phyloP scores from a whole-genome alignment of 2,888 invertebrate species.

The Hydrotaea cyrtoneurina region DNA sequence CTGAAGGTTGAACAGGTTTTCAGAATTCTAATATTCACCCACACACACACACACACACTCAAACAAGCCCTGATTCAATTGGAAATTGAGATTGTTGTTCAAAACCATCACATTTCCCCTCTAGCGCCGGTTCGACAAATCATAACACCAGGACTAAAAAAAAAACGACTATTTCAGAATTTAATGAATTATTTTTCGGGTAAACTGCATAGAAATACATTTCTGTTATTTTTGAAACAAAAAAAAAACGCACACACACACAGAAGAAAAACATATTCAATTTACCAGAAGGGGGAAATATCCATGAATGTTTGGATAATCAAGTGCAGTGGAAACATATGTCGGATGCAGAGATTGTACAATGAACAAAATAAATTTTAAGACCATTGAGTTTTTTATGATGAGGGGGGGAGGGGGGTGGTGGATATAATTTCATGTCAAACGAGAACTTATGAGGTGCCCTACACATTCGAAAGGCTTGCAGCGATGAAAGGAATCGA shows the following conservation, averaged over 20 bases:
- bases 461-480: too few relatives aligned
- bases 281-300: conserved; percentile 5
- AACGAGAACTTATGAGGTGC: too few relatives aligned
- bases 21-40: conserved; percentile 7
- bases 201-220: neutral
- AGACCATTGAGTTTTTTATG: too few relatives aligned
- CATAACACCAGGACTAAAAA: neutral
- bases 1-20: too few relatives aligned
- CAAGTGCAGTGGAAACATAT: conserved; percentile 47
- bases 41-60: conserved; percentile 28
- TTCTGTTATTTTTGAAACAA: neutral
- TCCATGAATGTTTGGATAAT: conserved; percentile 36
- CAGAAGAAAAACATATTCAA: neutral
- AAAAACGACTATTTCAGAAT: conserved; percentile 1
- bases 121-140: neutral
- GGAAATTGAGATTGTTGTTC: conserved; percentile 22
- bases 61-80: conserved; percentile 2
- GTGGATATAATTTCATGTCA: too few relatives aligned
- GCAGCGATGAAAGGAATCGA: too few relatives aligned
- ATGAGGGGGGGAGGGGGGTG: too few relatives aligned
- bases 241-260: too few relatives aligned
- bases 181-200: conserved; percentile 27
- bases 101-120: neutral
- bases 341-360: conserved; percentile 39
- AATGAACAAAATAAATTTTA: conserved; percentile 37